Evolutionary conservation across 2,888 invertebrate species (phyloP).

Genomic region (Blera fallax): DNA sequence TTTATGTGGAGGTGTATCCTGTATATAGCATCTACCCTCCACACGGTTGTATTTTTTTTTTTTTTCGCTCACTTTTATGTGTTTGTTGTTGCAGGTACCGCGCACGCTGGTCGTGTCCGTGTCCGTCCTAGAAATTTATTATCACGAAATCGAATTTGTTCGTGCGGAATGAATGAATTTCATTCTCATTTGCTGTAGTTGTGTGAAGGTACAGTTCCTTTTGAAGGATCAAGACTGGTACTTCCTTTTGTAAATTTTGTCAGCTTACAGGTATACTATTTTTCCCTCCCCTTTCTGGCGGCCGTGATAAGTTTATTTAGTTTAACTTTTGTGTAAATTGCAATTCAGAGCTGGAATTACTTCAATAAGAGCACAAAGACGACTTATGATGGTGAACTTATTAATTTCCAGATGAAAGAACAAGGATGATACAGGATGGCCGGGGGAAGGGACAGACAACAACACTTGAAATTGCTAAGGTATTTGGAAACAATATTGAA

Average conservation of each 20-base stretch:
- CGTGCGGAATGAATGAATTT: slow-evolving; percentile 61
- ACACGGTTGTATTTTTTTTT: not conserved
- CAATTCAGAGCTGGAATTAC: slow-evolving; percentile 51
- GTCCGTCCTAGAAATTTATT: slow-evolving; percentile 55
- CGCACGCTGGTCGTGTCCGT: not conserved
- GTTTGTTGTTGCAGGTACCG: not conserved
- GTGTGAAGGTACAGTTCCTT: slow-evolving; percentile 6
- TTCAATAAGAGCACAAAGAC: slow-evolving; percentile 28
- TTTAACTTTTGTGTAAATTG: slow-evolving; percentile 50
- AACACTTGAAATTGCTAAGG: slow-evolving; percentile 37
- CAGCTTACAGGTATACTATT: not conserved
- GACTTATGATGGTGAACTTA: slow-evolving; percentile 30
- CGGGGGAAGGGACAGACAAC: not conserved
- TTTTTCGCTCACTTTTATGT: not conserved
- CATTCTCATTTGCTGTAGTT: slow-evolving; percentile 22
- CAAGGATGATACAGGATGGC: not conserved
- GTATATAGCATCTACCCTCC: slow-evolving; percentile 5
- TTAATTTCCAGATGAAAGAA: slow-evolving; percentile 61
- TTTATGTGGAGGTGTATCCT: slow-evolving; percentile 5
- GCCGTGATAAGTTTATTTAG: slow-evolving; percentile 61
- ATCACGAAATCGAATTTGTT: slow-evolving; percentile 72
- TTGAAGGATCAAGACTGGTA: slow-evolving; percentile 32
- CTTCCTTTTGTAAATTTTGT: not conserved
- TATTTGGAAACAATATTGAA: slow-evolving; percentile 40
- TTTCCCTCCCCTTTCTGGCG: not conserved